phyloP scores from a whole-genome alignment of 2,888 invertebrate species.

The Orthosia gothica region DNA sequence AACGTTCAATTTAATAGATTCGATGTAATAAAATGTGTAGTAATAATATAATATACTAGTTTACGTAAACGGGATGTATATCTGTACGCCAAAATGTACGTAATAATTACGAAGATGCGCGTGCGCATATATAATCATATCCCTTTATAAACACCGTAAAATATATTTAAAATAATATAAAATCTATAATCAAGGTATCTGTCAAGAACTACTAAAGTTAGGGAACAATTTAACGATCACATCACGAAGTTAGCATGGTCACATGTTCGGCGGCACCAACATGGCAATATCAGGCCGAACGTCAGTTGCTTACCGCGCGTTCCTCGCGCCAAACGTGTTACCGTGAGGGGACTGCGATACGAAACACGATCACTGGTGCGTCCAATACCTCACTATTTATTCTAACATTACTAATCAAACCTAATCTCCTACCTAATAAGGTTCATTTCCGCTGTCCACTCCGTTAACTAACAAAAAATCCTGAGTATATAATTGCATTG shows the following conservation, averaged over 20 bases:
- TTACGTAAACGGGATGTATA: slow-evolving; percentile 43
- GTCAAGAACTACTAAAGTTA: slow-evolving; percentile 48
- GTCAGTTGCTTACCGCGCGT: slow-evolving; percentile 85
- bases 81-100: slow-evolving; percentile 11
- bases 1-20: slow-evolving; percentile 35
- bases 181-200: slow-evolving; percentile 25
- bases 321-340: slow-evolving; percentile 82
- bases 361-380: slow-evolving; percentile 83
- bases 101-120: slow-evolving; percentile 49
- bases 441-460: slow-evolving; percentile 59
- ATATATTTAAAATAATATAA: slow-evolving; percentile 2
- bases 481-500: slow-evolving; percentile 65
- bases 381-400: slow-evolving; percentile 70
- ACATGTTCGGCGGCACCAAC: slow-evolving; percentile 88
- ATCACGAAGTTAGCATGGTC: slow-evolving; percentile 85
- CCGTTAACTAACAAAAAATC: slow-evolving; percentile 55
- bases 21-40: slow-evolving; percentile 37
- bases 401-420: slow-evolving; percentile 60
- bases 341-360: slow-evolving; percentile 64
- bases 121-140: slow-evolving; percentile 38
- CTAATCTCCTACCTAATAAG: slow-evolving; percentile 56
- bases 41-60: slow-evolving; percentile 28
- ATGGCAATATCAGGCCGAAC: slow-evolving; percentile 73
- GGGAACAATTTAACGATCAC: slow-evolving; percentile 78
- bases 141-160: not conserved